Base-by-base conservation (phyloP, 2,888 invertebrate genomes). In the Colletes collaris region DNA sequence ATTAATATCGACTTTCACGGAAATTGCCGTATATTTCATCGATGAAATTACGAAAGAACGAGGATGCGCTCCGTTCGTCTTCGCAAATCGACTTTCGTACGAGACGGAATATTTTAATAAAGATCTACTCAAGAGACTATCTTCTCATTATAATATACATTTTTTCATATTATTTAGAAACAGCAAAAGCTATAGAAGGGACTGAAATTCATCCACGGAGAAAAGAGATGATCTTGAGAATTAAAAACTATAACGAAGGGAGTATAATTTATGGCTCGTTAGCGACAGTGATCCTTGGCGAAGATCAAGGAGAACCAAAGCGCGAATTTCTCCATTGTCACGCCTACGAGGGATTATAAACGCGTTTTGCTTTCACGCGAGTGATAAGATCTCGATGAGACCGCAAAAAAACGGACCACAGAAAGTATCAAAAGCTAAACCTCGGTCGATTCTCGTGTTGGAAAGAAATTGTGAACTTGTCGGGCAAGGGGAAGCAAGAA, bases 331-430 rank as follows among this genome's bases (percentile, higher is more conserved):
- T 46, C 72, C 69, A 78, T 78, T 78, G 76, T 81, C 11, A 52
- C 13, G 50, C 37, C 13, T 81, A 82, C 76, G 88, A 87, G 88
- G 88, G 89, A 87, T 89, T 88, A 87, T 3, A 4, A 46, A 65
- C 86, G 80, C 79, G 76, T 76, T 76, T 84, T 87, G 90, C 91
- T 91, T 91, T 91, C 91, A 89, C 91, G 82, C 80, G 85, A 72
- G 74, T 83, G 69, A 77, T 60, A 65, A 77, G 40, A 37, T 67
- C 40, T 63, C 63, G 37, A 63, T 27, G 8, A 13, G 10, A 16
- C n/a, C 37, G 53, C 11, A 52, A 1, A 44, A 16, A 44, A 52
- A n/a, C 44, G 40, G 50, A 44, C 19, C 56, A 37, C 52, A 19
- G 49, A n/a, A 46, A 16, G 8, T 27, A 7, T 2, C 11, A 5